Conservation (phyloP, 2,113 vertebrate genomes). For the Felis catus region DNA sequence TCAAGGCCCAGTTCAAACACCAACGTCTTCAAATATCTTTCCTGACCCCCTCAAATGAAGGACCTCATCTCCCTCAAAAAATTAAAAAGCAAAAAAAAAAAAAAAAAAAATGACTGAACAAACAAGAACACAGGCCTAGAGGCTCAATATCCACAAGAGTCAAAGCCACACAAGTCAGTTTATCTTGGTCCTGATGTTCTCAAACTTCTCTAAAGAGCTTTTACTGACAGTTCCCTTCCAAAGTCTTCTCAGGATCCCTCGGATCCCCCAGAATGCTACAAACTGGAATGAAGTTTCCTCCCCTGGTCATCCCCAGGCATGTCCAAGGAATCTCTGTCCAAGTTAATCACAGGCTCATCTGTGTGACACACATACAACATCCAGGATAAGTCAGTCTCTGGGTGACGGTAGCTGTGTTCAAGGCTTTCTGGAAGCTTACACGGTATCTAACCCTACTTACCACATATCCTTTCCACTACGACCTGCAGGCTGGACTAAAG, state of each 20-base stretch:
- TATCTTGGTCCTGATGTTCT: neutral
- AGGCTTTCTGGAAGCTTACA: neutral
- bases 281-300: neutral
- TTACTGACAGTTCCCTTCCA: neutral
- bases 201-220: neutral
- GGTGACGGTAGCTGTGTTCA: neutral
- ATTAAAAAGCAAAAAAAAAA: neutral
- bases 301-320: neutral
- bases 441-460: neutral
- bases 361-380: neutral
- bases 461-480: neutral
- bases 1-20: neutral
- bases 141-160: neutral
- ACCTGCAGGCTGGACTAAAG: neutral
- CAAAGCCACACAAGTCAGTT: neutral
- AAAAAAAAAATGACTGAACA: neutral
- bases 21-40: neutral
- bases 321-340: neutral
- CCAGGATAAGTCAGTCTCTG: neutral
- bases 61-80: neutral
- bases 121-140: neutral
- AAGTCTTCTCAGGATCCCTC: neutral
- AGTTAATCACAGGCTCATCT: neutral
- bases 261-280: neutral
- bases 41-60: neutral